Percentiles rank a stretch among this genome's conserved stretches.
Conservation (phyloP, 2,113 vertebrate genomes). For the Platysternon megacephalum region DNA sequence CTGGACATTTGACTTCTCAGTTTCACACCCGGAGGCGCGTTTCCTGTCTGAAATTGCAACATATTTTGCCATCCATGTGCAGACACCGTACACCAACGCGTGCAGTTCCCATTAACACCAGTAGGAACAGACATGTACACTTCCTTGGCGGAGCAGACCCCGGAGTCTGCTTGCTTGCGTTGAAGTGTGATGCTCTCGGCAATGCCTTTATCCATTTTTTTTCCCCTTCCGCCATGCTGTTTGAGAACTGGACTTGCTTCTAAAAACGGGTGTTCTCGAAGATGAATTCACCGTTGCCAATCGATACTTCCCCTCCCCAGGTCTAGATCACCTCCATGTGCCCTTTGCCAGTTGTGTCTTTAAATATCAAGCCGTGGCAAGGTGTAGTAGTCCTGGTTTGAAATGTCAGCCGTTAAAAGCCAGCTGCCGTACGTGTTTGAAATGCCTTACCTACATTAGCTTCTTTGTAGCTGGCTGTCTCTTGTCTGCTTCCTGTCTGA, state of each 20-base stretch:
- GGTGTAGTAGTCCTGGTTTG: conserved; percentile 47
- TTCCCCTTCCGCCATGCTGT: not conserved
- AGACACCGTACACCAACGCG: no score
- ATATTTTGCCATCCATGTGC: not conserved
- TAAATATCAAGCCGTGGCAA: conserved; percentile 43
- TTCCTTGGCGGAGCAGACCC: not conserved
- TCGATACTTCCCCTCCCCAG: conserved; percentile 6
- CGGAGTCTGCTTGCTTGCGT: not conserved
- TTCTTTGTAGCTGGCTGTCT: conserved; percentile 64
- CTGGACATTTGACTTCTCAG: not conserved
- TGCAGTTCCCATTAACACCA: not conserved
- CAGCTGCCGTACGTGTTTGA: conserved; percentile 51
- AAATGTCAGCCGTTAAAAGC: conserved; percentile 58
- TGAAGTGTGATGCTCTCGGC: not conserved
- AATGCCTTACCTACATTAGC: conserved; percentile 64
- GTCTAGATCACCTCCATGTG: conserved; percentile 24
- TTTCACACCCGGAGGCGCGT: not conserved
- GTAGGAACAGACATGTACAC: not conserved
- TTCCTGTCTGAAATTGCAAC: not conserved
- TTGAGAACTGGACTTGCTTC: not conserved
- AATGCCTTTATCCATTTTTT: not conserved
- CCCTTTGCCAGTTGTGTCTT: conserved; percentile 66
- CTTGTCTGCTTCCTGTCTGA: conserved; percentile 71
- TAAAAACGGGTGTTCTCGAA: not conserved
- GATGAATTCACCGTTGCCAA: not conserved